These are phyloP conservation scores for Zosterops pallidus DNA, from an alignment of 2,113 vertebrate genomes.

Conservation along the genomic window DNA sequence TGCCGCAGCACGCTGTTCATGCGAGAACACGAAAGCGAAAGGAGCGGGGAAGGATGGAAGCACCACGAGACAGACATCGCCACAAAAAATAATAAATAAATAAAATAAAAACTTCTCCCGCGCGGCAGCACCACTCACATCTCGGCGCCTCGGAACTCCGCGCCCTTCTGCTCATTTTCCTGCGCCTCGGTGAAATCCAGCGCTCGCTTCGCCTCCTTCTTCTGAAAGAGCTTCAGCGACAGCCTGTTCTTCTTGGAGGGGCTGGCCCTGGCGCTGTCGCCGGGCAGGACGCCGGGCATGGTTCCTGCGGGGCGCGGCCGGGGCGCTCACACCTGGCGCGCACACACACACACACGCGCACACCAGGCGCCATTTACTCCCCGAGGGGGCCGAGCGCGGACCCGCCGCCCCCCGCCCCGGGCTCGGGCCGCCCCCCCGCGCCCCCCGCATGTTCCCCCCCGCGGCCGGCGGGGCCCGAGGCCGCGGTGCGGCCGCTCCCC, in stretches of 20 bases:
- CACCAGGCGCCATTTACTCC: neutral
- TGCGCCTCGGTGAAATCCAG: slow-evolving; percentile 89
- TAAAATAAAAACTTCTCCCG: neutral
- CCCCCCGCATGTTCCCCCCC: neutral
- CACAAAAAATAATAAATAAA: neutral
- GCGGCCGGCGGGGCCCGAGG: no score
- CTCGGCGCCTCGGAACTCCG: slow-evolving; percentile 73
- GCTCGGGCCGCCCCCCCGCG: neutral
- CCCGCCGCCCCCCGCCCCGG: neutral
- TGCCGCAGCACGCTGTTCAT: rapidly evolving
- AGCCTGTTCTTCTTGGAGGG: slow-evolving; percentile 88
- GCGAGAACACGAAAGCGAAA: rapidly evolving
- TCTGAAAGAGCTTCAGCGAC: slow-evolving; percentile 94
- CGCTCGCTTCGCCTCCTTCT: slow-evolving; percentile 91
- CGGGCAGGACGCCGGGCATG: slow-evolving; percentile 89
- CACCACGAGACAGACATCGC: neutral
- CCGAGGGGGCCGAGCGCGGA: neutral
- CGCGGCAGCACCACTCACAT: slow-evolving; percentile 69
- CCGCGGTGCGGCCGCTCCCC: no score
- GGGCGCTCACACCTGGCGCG: slow-evolving; percentile 31
- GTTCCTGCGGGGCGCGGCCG: slow-evolving; percentile 13
- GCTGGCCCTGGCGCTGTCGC: slow-evolving; percentile 79
- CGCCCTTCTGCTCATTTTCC: slow-evolving; percentile 75
- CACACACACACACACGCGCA: neutral
- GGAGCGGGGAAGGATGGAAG: rapidly evolving